phyloP scores from a whole-genome alignment of 2,888 invertebrate species.

The Folsomia candida region DNA sequence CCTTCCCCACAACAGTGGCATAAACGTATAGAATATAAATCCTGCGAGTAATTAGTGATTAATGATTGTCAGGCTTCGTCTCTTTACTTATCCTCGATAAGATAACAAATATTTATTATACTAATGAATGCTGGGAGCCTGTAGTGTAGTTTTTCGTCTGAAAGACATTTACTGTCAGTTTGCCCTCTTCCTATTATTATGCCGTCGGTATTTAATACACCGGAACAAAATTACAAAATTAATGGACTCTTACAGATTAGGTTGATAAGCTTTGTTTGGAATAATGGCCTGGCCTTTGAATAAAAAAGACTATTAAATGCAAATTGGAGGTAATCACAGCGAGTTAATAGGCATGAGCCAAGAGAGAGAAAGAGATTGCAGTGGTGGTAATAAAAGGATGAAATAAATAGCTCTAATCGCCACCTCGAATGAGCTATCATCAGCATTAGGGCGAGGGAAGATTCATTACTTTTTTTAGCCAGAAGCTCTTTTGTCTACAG shows the following conservation, averaged over 20 bases:
- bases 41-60: constrained; percentile 21
- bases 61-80: constrained; percentile 25
- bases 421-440: constrained; percentile 38
- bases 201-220: constrained; percentile 27
- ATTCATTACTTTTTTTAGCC: constrained; percentile 19
- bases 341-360: neutral
- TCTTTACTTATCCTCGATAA: neutral
- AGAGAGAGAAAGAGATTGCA: neutral
- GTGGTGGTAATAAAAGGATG: constrained; percentile 19
- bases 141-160: no score
- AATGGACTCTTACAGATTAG: constrained; percentile 37
- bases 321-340: neutral
- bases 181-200: constrained; percentile 22
- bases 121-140: constrained; percentile 36
- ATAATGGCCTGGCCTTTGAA: neutral
- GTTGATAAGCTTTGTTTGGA: constrained; percentile 14
- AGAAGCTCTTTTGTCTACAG: neutral
- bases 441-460: constrained; percentile 15
- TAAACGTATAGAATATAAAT: constrained; percentile 18
- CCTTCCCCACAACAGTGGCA: neutral
- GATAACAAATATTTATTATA: constrained; percentile 37
- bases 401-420: constrained; percentile 36
- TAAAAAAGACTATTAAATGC: neutral
- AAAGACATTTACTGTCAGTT: neutral
- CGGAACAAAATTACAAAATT: constrained; percentile 34